Percentiles rank a stretch among this genome's conserved stretches.
Conservation (phyloP, 2,888 invertebrate species). For the Pseudococcus jackbeardsleyi region DNA sequence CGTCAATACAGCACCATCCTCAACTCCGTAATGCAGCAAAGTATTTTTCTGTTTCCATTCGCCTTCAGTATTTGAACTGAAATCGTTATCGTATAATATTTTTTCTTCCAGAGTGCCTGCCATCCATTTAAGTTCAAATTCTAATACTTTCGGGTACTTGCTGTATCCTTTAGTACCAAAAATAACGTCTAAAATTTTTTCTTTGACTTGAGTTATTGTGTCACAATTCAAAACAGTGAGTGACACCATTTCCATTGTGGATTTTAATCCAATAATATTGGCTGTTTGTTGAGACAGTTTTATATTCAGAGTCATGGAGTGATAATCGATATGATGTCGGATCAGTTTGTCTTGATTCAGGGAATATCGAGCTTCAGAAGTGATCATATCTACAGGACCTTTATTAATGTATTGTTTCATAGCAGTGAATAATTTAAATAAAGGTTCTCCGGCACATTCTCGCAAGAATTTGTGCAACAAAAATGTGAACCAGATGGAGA, state of each 20-base stretch:
- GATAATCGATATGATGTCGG: constrained; percentile 97
- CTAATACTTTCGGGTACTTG: constrained; percentile 94
- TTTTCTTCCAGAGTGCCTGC: constrained; percentile 90
- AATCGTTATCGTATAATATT: constrained; percentile 96
- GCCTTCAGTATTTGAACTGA: constrained; percentile 93
- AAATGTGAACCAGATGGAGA: constrained; percentile 99
- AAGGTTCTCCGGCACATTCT: constrained; percentile 79
- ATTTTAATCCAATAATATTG: constrained; percentile 86
- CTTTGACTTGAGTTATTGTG: constrained; percentile 76
- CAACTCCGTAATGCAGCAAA: constrained; percentile 95
- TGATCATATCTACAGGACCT: constrained; percentile 98
- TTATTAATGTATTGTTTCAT: constrained; percentile 98
- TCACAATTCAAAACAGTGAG: constrained; percentile 99
- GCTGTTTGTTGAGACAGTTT: constrained; percentile 94
- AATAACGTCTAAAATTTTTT: constrained; percentile 97
- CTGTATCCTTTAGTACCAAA: constrained; percentile 97
- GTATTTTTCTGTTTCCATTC: constrained; percentile 99
- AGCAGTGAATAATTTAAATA: constrained; percentile 97
- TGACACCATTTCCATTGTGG: constrained; percentile 91
- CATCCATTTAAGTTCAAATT: constrained; percentile 98
- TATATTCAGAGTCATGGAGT: constrained; percentile 90
- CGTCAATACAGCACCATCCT: constrained; percentile 93
- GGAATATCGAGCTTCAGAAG: constrained; percentile 98
- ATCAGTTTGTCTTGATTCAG: constrained; percentile 99
- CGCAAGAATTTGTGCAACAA: constrained; percentile 93